Base-by-base conservation (phyloP, 2,888 invertebrate species). In the Synanthedon tipuliformis region DNA sequence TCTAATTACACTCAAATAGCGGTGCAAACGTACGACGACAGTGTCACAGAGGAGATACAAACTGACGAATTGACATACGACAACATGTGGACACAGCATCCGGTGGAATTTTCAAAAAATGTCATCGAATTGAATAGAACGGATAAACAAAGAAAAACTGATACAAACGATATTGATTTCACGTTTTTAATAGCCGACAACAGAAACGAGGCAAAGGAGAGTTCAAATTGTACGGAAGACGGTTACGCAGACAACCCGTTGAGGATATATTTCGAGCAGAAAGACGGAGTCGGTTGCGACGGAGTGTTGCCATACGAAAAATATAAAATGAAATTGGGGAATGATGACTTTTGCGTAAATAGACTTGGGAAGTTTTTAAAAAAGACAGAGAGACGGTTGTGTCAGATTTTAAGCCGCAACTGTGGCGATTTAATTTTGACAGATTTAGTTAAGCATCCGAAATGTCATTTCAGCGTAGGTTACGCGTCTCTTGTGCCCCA, bases 21-120 rank as follows among this genome's bases (percentile, higher is more conserved):
- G 3, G 69, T 73, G 0, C 88, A 88, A 59, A 88, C 88, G 0
- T 84, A 77, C 58, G 87, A 88, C 2, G 88, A 87, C 66, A 81
- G 82, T 48, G 63, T 84, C 55, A 63, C 71, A 18, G 73, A 76
- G 51, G 84, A 85, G 45, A 53, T 78, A 0, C 87, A 88, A 67
- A 87, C 87, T 0, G 86, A 88, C 1, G 78, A 75, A 1, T 63
- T 84, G 40, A 56, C 63, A 41, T 58, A 50, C 4, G 62, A 58
- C 3, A 68, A 71, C 52, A 87, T 81, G 68, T 88, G 88, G 88
- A 82, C 81, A 0, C 88, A 88, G 59, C 60, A 69, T 65, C 88
- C 88, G 0, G 70, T 88, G 0, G 69, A 81, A 53, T 88, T 85
- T 65, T 77, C 86, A 0, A 76, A 78, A 55, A 57, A 63, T 51